Base-by-base conservation (phyloP, 2,797 vertebrate genomes). In the Acanthornis magna region DNA sequence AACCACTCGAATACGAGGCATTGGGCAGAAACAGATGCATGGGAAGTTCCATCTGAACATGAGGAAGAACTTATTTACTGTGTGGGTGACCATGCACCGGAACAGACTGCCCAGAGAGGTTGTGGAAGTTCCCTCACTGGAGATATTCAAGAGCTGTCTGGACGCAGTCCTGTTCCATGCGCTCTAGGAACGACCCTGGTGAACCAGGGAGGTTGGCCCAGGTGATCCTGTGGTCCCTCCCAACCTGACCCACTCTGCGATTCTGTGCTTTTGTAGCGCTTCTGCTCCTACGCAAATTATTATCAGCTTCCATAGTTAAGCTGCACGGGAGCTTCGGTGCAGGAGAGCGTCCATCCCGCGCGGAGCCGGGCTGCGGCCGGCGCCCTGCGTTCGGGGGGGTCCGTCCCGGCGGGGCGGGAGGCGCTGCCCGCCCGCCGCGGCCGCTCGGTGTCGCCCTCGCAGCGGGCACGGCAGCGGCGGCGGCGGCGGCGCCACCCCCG, bases 391-490 rank as follows among this genome's bases (percentile, higher is more conserved):
- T 42, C 53, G 1, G 54, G 25, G 19, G 16, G 26, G 5, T 29
- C 15, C 2, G 51, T 29, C 7, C 47, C 0, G 38, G 19, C 17
- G 17, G 21, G 11, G n/a, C 25, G 34, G 36, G 16, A 30, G 76
- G 50, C 45, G 32, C 76, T 58, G 45, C 48, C 23, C 34, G 17
- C 38, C 19, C 51, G 20, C 26, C 11, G 61, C 16, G 26, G 75
- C 91, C 93, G 66, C 91, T 73, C 66, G 93, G 91, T 85, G 93
- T 91, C 93, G 93, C 91, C 71, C 61, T 77, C 50, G 70, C 75
- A 72, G 87, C 87, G 87, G 74, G 32, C 68, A 89, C 66, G 45
- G 79, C n/a, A 42, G 36, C 19, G 20, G 67, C 58, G 27, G 36
- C 19, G 20, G 67, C 58, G 27, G 38, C 76, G 27, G 38, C 85